Percentiles rank a stretch among this genome's conserved stretches.
Evolutionary conservation across 2,888 invertebrate genomes (phyloP).

Genomic region (Trissoscelio sp.): DNA sequence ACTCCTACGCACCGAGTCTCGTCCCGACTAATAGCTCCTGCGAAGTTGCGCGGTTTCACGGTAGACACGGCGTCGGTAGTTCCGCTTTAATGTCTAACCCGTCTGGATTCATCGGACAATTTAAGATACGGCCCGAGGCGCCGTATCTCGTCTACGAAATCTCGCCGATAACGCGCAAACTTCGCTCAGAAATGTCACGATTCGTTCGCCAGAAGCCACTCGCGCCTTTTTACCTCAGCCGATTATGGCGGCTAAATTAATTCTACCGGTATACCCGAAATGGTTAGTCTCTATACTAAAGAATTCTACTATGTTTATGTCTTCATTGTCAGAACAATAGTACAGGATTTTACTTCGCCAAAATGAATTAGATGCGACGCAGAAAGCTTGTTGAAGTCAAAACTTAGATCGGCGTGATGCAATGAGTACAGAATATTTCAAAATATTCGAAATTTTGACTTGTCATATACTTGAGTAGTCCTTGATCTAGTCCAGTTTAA

Average conservation of each 20-base stretch:
- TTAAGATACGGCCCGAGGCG: slow-evolving; percentile 56
- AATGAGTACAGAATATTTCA: too few relatives aligned
- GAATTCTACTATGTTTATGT: too few relatives aligned
- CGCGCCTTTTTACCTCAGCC: slow-evolving; percentile 10
- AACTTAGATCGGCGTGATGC: too few relatives aligned
- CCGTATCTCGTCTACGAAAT: slow-evolving; percentile 45
- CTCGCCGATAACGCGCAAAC: slow-evolving; percentile 39
- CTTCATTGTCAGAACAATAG: too few relatives aligned
- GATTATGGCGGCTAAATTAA: slow-evolving; percentile 16
- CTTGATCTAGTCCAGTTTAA: too few relatives aligned
- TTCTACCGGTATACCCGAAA: neutral
- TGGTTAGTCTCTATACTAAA: too few relatives aligned
- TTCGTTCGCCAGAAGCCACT: neutral
- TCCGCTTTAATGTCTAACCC: slow-evolving; percentile 67
- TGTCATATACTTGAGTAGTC: too few relatives aligned
- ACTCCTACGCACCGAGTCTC: slow-evolving; percentile 47
- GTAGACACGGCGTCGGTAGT: slow-evolving; percentile 62
- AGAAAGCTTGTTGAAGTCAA: too few relatives aligned
- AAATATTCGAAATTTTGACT: too few relatives aligned
- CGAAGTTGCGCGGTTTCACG: slow-evolving; percentile 50
- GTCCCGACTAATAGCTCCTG: slow-evolving; percentile 47
- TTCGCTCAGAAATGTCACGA: slow-evolving; percentile 31
- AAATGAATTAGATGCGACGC: too few relatives aligned
- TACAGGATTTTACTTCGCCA: too few relatives aligned
- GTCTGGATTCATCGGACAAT: slow-evolving; percentile 58